These are phyloP conservation scores for Oreortyx pictus DNA, from an alignment of 2,797 vertebrate species.

Conservation along the genomic window DNA sequence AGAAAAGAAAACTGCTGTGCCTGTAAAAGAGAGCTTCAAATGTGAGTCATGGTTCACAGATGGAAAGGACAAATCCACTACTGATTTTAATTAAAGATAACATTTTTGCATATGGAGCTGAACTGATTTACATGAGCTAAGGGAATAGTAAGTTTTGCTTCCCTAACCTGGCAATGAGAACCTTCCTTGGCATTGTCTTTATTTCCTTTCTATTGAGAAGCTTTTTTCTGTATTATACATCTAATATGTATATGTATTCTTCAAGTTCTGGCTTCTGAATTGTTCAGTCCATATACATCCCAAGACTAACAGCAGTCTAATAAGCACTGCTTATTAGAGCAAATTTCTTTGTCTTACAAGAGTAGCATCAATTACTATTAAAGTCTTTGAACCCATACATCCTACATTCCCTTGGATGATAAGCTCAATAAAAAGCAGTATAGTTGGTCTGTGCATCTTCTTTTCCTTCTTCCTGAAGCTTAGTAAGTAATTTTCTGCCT, in stretches of 20 bases:
- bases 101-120: neutral
- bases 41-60: neutral
- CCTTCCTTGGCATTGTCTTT: too few species aligned
- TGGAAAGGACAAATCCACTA: too few species aligned
- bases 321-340: neutral
- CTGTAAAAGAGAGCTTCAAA: neutral
- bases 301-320: neutral
- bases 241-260: too few species aligned
- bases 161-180: neutral
- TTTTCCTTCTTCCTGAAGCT: neutral
- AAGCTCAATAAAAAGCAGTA: neutral
- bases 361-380: neutral
- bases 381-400: constrained; percentile 17
- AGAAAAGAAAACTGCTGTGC: neutral
- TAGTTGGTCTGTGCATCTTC: neutral
- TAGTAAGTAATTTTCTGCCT: neutral
- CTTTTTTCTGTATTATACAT: neutral
- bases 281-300: neutral
- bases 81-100: neutral
- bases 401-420: neutral
- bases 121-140: neutral
- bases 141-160: neutral
- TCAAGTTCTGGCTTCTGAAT: neutral
- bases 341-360: neutral
- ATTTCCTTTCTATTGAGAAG: neutral